A percentile compares a stretch with the other conserved stretches of the same genome.
phyloP scores from a whole-genome alignment of 2,888 invertebrate species.

The Hyposoter dolosus region DNA sequence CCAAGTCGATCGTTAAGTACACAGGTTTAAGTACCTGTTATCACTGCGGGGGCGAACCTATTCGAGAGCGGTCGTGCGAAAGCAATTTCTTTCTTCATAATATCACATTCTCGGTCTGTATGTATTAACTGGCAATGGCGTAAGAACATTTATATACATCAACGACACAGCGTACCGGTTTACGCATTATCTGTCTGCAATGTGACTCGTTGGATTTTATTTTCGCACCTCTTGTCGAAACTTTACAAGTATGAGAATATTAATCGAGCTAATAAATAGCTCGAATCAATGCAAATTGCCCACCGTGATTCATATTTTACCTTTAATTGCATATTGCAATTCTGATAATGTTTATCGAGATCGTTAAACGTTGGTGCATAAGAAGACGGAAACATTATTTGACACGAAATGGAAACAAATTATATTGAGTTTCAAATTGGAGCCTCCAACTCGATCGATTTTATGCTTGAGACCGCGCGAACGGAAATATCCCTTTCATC shows the following conservation, averaged over 20 bases:
- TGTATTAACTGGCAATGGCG: background rate
- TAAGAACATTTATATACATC: slow-evolving; percentile 11
- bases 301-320: slow-evolving; percentile 38
- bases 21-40: slow-evolving; percentile 60
- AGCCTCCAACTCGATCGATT: slow-evolving; percentile 9
- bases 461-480: background rate
- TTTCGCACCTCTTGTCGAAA: slow-evolving; percentile 48
- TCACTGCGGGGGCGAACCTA: slow-evolving; percentile 56
- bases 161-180: slow-evolving; percentile 51
- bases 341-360: slow-evolving; percentile 28
- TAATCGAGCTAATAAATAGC: slow-evolving; percentile 24
- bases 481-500: background rate
- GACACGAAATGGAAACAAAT: background rate
- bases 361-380: background rate
- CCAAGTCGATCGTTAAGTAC: slow-evolving; percentile 53
- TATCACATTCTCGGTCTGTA: slow-evolving; percentile 4
- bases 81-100: slow-evolving; percentile 38
- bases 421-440: background rate
- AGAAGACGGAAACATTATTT: background rate
- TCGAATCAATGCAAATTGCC: slow-evolving; percentile 19
- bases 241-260: background rate
- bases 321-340: slow-evolving; percentile 11
- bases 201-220: slow-evolving; percentile 59
- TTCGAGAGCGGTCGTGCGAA: slow-evolving; percentile 34
- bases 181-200: slow-evolving; percentile 40